Evolutionary conservation across 1,140 invertebrate species (phyloP).

Genomic region (Bilobella aurantiaca): DNA sequence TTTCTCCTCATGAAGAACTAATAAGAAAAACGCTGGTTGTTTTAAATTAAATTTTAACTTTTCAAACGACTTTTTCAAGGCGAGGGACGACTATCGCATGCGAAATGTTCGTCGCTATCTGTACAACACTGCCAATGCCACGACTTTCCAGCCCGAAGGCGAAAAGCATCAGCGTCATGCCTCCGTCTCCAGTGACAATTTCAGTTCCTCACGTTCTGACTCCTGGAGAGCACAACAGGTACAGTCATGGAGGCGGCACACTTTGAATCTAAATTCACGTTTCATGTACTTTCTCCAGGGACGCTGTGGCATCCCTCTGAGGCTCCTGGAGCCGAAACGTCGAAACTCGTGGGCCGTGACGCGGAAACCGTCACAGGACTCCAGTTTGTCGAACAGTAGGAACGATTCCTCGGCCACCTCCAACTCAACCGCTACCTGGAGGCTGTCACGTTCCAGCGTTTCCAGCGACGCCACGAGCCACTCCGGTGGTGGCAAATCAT

Average conservation of each 20-base stretch:
- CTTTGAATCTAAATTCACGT: neutral
- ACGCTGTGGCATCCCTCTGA: constrained; percentile 61
- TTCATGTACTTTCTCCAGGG: constrained; percentile 38
- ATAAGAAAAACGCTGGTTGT: neutral
- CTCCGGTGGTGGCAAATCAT: constrained; percentile 31
- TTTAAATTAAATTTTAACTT: neutral
- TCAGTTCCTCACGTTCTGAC: constrained; percentile 68
- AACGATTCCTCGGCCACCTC: constrained; percentile 82
- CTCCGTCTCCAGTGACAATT: constrained; percentile 78
- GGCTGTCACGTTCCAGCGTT: constrained; percentile 64
- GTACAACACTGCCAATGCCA: constrained; percentile 30
- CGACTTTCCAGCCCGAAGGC: constrained; percentile 23
- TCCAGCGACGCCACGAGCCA: constrained; percentile 38
- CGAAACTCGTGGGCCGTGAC: constrained; percentile 77
- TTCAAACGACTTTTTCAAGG: constrained; percentile 31
- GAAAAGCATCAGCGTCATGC: constrained; percentile 55
- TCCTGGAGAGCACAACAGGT: constrained; percentile 53
- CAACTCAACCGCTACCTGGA: constrained; percentile 72
- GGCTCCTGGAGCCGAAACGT: constrained; percentile 59
- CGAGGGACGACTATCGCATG: constrained; percentile 32
- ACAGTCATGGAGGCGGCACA: neutral
- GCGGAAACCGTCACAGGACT: constrained; percentile 78
- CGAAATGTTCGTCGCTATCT: constrained; percentile 36
- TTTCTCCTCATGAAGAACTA: neutral
- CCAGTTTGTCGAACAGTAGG: constrained; percentile 62